Conservation (phyloP, 2,888 invertebrate genomes). For the Thelaira solivaga region DNA sequence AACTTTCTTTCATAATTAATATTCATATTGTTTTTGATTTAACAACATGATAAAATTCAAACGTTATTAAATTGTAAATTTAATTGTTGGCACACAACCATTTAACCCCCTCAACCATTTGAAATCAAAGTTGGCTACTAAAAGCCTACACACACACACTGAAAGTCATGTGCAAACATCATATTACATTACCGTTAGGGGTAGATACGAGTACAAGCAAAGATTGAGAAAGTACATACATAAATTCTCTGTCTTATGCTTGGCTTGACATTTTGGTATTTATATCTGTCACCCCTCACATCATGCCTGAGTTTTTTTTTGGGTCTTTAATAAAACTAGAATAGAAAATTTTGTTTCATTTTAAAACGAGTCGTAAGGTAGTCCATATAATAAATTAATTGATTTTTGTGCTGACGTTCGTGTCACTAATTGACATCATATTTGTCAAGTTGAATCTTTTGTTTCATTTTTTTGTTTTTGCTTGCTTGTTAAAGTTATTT, state of each 20-base stretch:
- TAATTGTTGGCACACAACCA: constrained; percentile 56
- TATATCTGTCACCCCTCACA: background rate
- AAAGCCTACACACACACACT: background rate
- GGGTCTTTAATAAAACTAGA: no score
- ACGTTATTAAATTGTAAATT: constrained; percentile 56
- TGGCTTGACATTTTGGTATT: constrained; percentile 63
- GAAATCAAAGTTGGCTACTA: background rate
- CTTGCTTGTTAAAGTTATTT: constrained; percentile 5
- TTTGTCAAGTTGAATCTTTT: background rate
- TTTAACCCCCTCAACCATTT: constrained; percentile 11
- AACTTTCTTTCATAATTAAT: constrained; percentile 51
- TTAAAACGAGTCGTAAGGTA: no score
- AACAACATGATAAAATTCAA: constrained; percentile 47
- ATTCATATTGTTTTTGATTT: constrained; percentile 53
- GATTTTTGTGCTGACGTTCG: constrained; percentile 52
- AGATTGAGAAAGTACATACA: background rate
- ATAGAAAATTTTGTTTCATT: no score
- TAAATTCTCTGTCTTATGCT: background rate
- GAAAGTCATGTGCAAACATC: background rate
- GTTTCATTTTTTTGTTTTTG: background rate
- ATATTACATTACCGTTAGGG: background rate
- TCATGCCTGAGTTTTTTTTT: no score
- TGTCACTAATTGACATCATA: constrained; percentile 27
- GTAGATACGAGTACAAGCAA: no score
- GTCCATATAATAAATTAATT: constrained; percentile 72